Evolutionary conservation across 2,113 vertebrate genomes (phyloP).

Genomic region (Cranoglanis bouderius): DNA sequence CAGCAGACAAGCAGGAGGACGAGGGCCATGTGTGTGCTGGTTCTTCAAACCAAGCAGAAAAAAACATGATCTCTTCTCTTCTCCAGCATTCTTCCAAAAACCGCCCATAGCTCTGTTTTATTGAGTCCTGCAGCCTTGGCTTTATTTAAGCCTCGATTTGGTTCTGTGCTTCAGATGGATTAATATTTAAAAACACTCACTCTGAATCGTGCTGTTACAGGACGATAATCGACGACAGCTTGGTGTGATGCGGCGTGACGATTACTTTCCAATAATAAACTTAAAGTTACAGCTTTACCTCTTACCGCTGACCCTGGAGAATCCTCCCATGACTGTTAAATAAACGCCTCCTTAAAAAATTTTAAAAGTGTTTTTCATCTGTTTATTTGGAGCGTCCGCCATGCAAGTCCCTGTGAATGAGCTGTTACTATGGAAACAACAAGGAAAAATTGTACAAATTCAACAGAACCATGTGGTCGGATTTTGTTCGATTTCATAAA

Average conservation of each 20-base stretch:
- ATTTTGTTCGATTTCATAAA: background rate
- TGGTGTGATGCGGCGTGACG: background rate
- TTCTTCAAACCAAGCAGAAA: background rate
- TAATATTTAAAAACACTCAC: background rate
- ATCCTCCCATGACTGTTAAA: background rate
- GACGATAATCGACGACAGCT: background rate
- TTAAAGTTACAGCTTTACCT: background rate
- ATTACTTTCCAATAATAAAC: background rate
- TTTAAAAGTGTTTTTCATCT: background rate
- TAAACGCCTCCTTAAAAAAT: background rate
- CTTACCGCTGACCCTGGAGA: background rate
- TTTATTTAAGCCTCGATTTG: background rate
- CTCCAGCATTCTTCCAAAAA: background rate
- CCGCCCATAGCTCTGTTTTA: background rate
- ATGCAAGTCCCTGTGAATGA: background rate
- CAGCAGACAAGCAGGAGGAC: background rate
- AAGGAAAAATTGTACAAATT: background rate
- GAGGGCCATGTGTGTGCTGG: background rate
- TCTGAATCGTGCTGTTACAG: background rate
- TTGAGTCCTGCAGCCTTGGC: background rate
- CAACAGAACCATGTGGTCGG: background rate
- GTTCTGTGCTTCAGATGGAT: conserved; percentile 15
- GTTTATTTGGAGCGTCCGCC: background rate
- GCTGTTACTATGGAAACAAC: background rate
- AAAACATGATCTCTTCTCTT: background rate